phyloP scores from a whole-genome alignment of 1,140 invertebrate species.

The Euglossa dilemma region DNA sequence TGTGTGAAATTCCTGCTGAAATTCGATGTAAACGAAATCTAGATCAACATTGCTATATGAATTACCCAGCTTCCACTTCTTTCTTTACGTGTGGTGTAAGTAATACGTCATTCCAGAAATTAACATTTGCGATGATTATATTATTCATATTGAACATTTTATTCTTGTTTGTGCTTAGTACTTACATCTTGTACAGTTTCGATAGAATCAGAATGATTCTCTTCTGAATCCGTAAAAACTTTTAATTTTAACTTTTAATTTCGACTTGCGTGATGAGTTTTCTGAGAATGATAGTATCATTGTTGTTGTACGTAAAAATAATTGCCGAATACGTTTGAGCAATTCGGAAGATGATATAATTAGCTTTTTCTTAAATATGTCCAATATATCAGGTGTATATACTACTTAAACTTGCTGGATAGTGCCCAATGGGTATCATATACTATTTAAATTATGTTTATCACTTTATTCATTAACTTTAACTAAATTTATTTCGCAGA shows the following conservation, averaged over 20 bases:
- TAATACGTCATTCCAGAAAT: constrained; percentile 64
- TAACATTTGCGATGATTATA: not conserved
- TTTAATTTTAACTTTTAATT: not conserved
- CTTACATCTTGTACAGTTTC: constrained; percentile 43
- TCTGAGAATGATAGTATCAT: too few species aligned
- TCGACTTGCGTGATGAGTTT: too few species aligned
- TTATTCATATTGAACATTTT: not conserved
- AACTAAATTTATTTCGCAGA: too few species aligned
- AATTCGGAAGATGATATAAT: too few species aligned
- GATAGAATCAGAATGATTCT: constrained; percentile 18
- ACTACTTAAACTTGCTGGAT: too few species aligned
- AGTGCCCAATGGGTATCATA: too few species aligned
- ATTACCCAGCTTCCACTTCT: constrained; percentile 73
- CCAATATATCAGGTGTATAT: too few species aligned
- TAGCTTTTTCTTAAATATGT: too few species aligned
- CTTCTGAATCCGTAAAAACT: constrained; percentile 10
- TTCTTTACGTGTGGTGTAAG: constrained; percentile 79
- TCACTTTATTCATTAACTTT: too few species aligned
- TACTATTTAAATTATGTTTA: too few species aligned
- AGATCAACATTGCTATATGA: constrained; percentile 85
- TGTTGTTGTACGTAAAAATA: too few species aligned
- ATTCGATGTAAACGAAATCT: constrained; percentile 87
- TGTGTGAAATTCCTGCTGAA: constrained; percentile 82
- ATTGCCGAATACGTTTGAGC: too few species aligned
- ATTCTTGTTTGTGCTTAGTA: not conserved